Percentiles rank a stretch among this genome's conserved stretches.
Evolutionary conservation across 2,797 vertebrate species (phyloP).

Genomic region (Bovichtus variegatus): DNA sequence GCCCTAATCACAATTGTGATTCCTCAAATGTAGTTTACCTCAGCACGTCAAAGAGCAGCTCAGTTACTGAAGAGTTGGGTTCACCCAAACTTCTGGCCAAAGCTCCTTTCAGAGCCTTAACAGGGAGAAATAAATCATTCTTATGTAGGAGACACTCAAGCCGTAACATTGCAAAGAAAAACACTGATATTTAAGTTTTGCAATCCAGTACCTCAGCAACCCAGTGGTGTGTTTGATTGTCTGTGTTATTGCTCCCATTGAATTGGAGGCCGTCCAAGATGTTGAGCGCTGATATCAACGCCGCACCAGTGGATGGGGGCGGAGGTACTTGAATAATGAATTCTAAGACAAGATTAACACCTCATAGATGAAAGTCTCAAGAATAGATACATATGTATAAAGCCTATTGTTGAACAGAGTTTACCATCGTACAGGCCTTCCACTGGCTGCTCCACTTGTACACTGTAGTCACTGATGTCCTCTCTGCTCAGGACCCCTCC

Average conservation of each 20-base stretch:
- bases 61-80: conserved; percentile 80
- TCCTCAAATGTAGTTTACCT: conserved; percentile 78
- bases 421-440: conserved; percentile 87
- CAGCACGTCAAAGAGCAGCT: conserved; percentile 85
- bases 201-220: conserved; percentile 83
- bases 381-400: not conserved
- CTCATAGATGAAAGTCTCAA: not conserved
- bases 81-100: conserved; percentile 86
- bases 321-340: conserved; percentile 88
- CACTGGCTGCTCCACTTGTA: conserved; percentile 81
- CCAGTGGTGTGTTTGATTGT: conserved; percentile 84
- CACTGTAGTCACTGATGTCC: conserved; percentile 90
- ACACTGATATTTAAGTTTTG: not conserved
- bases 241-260: conserved; percentile 73
- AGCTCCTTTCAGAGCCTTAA: conserved; percentile 87
- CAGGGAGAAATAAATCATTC: not conserved
- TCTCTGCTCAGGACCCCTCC: conserved; percentile 89
- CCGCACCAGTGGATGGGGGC: conserved; percentile 88
- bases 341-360: conserved; percentile 75
- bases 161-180: not conserved
- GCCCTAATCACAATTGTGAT: not conserved
- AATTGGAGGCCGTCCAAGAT: conserved; percentile 88
- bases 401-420: not conserved
- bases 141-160: not conserved
- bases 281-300: conserved; percentile 87